Evolutionary conservation across 1,140 invertebrate species (phyloP).

Genomic region (Pygmarrhopalites habei): DNA sequence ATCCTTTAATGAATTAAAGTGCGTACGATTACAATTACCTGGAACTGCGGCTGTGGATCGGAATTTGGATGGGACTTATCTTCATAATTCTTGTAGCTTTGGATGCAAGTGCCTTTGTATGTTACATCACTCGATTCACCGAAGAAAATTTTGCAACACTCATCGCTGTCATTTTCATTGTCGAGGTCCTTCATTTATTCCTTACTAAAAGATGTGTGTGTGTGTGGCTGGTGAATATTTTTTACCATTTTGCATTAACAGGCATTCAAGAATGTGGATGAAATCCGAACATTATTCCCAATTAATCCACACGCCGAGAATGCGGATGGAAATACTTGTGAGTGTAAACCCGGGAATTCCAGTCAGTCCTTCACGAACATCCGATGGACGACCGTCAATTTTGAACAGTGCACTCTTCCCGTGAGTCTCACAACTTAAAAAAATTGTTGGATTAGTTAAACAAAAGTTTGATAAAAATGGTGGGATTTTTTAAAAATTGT

Average conservation of each 20-base stretch:
- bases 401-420: constrained; percentile 20
- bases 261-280: constrained; percentile 30
- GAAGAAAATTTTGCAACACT: constrained; percentile 99
- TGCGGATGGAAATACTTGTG: constrained; percentile 28
- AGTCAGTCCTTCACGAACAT: constrained; percentile 41
- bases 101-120: constrained; percentile 93
- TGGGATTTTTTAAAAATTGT: no score
- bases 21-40: constrained; percentile 77
- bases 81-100: constrained; percentile 83
- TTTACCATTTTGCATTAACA: no score
- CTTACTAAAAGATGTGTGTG: no score
- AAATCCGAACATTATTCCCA: constrained; percentile 24
- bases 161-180: constrained; percentile 99
- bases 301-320: constrained; percentile 55
- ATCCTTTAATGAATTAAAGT: no score
- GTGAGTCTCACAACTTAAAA: constrained; percentile 13
- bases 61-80: constrained; percentile 86
- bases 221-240: not conserved
- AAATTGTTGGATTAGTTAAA: no score
- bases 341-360: constrained; percentile 23
- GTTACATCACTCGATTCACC: constrained; percentile 97
- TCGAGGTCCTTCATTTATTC: no score
- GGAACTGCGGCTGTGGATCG: constrained; percentile 90
- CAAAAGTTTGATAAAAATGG: no score
- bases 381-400: constrained; percentile 21